Evolutionary conservation across 1,140 invertebrate species (phyloP).

Genomic region (Temnothorax longispinosus): DNA sequence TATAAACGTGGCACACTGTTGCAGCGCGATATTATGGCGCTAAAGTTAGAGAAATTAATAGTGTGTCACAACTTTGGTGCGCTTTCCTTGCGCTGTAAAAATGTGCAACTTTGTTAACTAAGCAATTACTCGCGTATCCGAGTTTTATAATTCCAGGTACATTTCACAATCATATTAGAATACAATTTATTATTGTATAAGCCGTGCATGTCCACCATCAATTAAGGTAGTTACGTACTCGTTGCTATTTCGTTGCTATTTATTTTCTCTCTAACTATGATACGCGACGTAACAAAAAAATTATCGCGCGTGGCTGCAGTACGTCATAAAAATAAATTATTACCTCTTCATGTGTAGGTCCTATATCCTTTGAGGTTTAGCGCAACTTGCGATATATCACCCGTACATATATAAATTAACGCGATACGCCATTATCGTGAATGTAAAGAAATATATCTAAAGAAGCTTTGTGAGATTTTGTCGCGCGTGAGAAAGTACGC

Average conservation of each 20-base stretch:
- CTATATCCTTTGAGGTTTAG: background rate
- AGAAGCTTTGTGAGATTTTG: constrained; percentile 17
- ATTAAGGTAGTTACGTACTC: constrained; percentile 2
- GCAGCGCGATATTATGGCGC: constrained; percentile 27
- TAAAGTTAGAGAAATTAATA: constrained; percentile 46
- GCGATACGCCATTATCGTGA: constrained; percentile 24
- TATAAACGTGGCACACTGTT: constrained; percentile 23
- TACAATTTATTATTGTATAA: constrained; percentile 11
- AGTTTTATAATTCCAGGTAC: constrained; percentile 44
- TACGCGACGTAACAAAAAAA: background rate
- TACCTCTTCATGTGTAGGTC: background rate
- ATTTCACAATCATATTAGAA: constrained; percentile 36
- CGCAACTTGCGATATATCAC: background rate
- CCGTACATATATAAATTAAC: constrained; percentile 18
- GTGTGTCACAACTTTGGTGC: constrained; percentile 31
- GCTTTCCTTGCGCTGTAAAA: constrained; percentile 16
- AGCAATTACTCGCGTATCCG: constrained; percentile 35
- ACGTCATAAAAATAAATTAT: constrained; percentile 39
- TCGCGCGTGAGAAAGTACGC: constrained; percentile 25
- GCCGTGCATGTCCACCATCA: background rate
- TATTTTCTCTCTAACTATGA: background rate
- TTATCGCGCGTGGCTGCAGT: background rate
- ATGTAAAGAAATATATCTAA: constrained; percentile 2
- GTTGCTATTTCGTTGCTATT: background rate
- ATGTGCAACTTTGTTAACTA: constrained; percentile 36